Base-by-base conservation (phyloP, 64 coral and sea anemone genomes). In the Astreopora myriophthalma region DNA sequence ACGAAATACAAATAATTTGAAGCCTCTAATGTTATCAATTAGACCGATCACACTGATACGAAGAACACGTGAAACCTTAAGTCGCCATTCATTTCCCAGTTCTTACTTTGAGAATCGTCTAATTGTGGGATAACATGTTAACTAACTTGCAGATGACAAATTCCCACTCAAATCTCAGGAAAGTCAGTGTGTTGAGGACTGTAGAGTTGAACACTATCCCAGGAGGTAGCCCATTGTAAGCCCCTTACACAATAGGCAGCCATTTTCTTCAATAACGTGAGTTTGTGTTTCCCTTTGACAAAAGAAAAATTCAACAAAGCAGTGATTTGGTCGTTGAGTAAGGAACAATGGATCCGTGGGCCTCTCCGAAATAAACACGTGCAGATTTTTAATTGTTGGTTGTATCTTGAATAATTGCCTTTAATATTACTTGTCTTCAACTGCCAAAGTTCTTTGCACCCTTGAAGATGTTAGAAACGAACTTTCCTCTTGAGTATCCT, bases 211-310 rank as follows among this genome's bases (percentile, higher is more conserved):
- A 83, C 79, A 83, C 57, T 23, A 8, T 34, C 57, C 55, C 79
- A 83, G 33, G 57, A 83, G 79, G 32, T 64, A 1, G 1, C 17
- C 55, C 17, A 83, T 83, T 83, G 79, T 83, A 58, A 63, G 55
- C 33, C 22, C 1, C 22, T 37, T 1, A 5, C 13, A 83, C 55
- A 83, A 83, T 83, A 19, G 57, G 8, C 55, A 6, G 20, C 34
- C 79, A 83, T 83, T 83, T 83, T 83, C 79, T 63, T 83, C 31
- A 64, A 83, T 83, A 83, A 65, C 58, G 16, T 20, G 31, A 63
- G 79, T 83, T 83, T 83, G 52, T 83, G 55, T 83, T 83, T 57
- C 49, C n/a, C 30, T 83, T 83, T 83, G 32, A 83, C 79, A 83
- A 83, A 83, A 64, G 52, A 64, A 83, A 83, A 55, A 8, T 64